A percentile compares a stretch with the other conserved stretches of the same genome.
These are phyloP conservation scores for Drosophila eohydei DNA, from an alignment of 2,888 invertebrate species.

Conservation along the genomic window DNA sequence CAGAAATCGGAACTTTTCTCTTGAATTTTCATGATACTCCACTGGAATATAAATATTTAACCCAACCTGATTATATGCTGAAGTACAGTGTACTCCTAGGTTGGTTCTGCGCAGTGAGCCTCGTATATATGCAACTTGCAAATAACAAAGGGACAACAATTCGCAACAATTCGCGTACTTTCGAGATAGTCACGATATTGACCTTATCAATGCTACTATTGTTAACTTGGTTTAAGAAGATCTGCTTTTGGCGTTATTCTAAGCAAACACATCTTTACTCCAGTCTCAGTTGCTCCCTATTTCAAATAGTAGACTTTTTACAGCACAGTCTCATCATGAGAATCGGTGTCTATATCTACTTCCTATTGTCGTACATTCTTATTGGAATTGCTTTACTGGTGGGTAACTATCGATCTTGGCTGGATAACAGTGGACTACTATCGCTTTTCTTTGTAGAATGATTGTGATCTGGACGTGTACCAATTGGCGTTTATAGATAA, in stretches of 20 bases:
- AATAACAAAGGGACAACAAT: background rate
- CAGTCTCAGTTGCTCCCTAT: slow-evolving; percentile 39
- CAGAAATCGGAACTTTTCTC: background rate
- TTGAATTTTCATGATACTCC: slow-evolving; percentile 76
- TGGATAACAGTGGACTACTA: background rate
- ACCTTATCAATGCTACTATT: slow-evolving; percentile 87
- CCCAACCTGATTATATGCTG: slow-evolving; percentile 92
- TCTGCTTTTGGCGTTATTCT: slow-evolving; percentile 88
- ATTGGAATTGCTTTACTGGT: slow-evolving; percentile 69
- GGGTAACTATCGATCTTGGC: background rate
- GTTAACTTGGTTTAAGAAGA: slow-evolving; percentile 90
- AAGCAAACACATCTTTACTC: background rate
- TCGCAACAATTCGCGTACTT: too few species aligned
- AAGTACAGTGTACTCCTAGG: slow-evolving; percentile 91
- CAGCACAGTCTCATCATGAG: slow-evolving; percentile 88
- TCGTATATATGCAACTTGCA: slow-evolving; percentile 86
- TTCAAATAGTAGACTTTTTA: slow-evolving; percentile 85
- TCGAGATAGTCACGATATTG: background rate
- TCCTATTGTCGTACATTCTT: slow-evolving; percentile 87
- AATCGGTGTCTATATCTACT: slow-evolving; percentile 88
- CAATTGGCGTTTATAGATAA: slow-evolving; percentile 36
- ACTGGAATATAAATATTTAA: slow-evolving; percentile 90
- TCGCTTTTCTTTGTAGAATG: slow-evolving; percentile 11
- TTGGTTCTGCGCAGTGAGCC: slow-evolving; percentile 86
- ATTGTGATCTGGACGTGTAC: slow-evolving; percentile 19